These are phyloP conservation scores for Pseudomugil tenellus DNA, from an alignment of 2,797 vertebrate genomes.

Conservation along the genomic window DNA sequence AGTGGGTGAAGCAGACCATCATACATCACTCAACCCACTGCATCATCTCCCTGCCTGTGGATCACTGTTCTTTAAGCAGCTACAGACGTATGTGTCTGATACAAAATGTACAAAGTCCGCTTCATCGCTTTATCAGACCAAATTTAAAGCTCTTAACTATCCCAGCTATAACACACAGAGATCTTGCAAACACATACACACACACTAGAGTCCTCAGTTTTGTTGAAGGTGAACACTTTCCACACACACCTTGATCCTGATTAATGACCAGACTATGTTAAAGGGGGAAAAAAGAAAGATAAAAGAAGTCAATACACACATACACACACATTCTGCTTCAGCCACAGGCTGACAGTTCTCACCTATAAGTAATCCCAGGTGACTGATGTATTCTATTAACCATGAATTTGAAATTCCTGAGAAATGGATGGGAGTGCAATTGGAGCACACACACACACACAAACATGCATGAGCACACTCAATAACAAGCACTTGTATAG, in stretches of 20 bases:
- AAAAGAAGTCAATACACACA: slow-evolving; percentile 9
- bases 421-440: slow-evolving; percentile 29
- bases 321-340: slow-evolving; percentile 24
- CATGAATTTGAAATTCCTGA: slow-evolving; percentile 50
- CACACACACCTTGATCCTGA: slow-evolving; percentile 75
- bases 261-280: slow-evolving; percentile 78
- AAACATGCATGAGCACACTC: slow-evolving; percentile 15
- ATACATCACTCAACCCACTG: slow-evolving; percentile 53
- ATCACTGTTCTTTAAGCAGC: slow-evolving; percentile 37
- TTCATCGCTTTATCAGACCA: slow-evolving; percentile 4
- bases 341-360: slow-evolving; percentile 57
- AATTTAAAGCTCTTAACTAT: not conserved
- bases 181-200: slow-evolving; percentile 14
- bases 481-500: slow-evolving; percentile 8
- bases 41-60: slow-evolving; percentile 53
- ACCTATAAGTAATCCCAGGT: slow-evolving; percentile 61
- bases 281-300: not conserved
- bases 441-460: slow-evolving; percentile 1
- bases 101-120: slow-evolving; percentile 6
- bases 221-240: slow-evolving; percentile 76
- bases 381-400: slow-evolving; percentile 62
- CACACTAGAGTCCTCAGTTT: slow-evolving; percentile 68
- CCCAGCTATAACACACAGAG: slow-evolving; percentile 21
- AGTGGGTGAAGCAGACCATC: slow-evolving; percentile 54
- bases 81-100: not conserved